Evolutionary conservation across 2,113 vertebrate species (phyloP), one percentile per base, ranked within the genome.

Genomic region (Ancistrus triradiatus): DNA sequence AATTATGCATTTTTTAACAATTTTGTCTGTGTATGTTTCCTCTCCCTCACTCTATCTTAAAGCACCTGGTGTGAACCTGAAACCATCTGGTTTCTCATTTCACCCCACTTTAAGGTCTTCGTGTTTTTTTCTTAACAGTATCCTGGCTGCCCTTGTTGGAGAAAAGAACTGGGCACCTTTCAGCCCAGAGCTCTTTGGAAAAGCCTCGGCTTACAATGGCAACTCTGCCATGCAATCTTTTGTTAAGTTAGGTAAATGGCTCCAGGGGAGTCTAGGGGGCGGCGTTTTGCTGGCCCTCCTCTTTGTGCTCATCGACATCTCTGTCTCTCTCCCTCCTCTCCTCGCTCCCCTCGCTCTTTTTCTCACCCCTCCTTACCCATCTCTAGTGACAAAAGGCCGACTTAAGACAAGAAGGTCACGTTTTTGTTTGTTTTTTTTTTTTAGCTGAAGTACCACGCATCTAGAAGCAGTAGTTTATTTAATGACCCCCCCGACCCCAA

Each of bases 151-250:
- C 37, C 84, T 78, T 79, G 84, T 90, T 87, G 78, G 83, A 85
- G 82, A 92, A 89, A n/a, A 91, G 89, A 93, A 84, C 87, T 89
- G 63, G 75, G 84, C 78, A 72, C 85, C 85, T 90, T 88, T 88
- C 68, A 74, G 77, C 35, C 6, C 52, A 79, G 83, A 81, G 88
- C 83, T 85, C 85, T 86, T 83, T 86, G 89, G 87, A n/a, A 78
- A 88, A 77, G 80, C 81, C 89, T 80, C 76, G 77, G 79, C 83
- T 33, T 86, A 87, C 77, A 74, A 70, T 83, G 76, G 83, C 84
- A 66, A 80, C 73, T 80, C 78, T 81, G 76, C 76, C 80, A 87
- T 81, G 79, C 59, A 76, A n/a, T 75, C 84, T 77, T 75, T 74
- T 82, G 76, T 83, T 83, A 89, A 78, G 77, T 83, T 80, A 81